These are phyloP conservation scores for Toxotes lorentzi DNA, from an alignment of 2,797 vertebrate genomes.

Conservation along the genomic window DNA sequence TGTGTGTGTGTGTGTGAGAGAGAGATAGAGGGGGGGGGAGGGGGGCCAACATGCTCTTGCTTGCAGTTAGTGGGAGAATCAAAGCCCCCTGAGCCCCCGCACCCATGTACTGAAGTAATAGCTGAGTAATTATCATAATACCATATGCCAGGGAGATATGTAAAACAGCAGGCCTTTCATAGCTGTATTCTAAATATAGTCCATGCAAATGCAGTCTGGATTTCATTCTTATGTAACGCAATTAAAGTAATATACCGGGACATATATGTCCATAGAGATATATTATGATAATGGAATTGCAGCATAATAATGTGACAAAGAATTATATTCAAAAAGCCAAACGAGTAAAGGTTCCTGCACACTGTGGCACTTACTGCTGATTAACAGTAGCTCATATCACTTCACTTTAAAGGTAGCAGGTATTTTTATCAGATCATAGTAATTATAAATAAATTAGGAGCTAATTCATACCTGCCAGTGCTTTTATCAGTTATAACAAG, in stretches of 20 bases:
- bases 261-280: slow-evolving; percentile 26
- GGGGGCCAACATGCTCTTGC: slow-evolving; percentile 5
- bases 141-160: slow-evolving; percentile 56
- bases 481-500: no score
- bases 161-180: slow-evolving; percentile 45
- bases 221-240: slow-evolving; percentile 60
- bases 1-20: background rate
- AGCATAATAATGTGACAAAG: slow-evolving; percentile 17
- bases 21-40: background rate
- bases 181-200: slow-evolving; percentile 67
- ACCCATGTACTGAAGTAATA: slow-evolving; percentile 38
- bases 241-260: slow-evolving; percentile 39
- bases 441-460: no score
- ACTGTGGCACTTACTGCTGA: background rate
- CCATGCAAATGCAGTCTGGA: slow-evolving; percentile 36
- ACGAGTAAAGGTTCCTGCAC: background rate
- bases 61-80: no score
- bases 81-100: background rate
- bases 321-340: slow-evolving; percentile 3
- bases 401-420: background rate
- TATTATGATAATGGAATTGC: slow-evolving; percentile 23
- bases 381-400: background rate
- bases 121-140: slow-evolving; percentile 53
- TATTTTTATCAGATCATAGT: background rate
- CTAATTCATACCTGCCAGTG: no score